A percentile compares a stretch with the other conserved stretches of the same genome.
Conservation (phyloP, 2,113 vertebrate species). For the Microcebus ravelobensis region DNA sequence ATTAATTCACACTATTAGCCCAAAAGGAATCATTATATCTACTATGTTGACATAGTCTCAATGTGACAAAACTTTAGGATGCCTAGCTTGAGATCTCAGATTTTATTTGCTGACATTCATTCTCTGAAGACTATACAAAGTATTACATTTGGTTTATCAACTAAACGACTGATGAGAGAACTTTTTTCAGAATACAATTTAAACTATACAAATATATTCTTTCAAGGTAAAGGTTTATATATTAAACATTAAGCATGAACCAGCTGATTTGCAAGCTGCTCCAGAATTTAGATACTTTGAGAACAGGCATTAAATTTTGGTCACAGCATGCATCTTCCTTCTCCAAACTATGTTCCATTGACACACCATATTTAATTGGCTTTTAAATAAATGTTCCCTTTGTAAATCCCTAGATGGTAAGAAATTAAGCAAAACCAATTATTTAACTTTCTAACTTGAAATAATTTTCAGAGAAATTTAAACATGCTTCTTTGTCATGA, state of each 20-base stretch:
- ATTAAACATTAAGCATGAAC: background rate
- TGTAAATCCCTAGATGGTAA: background rate
- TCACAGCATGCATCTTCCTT: constrained; percentile 24
- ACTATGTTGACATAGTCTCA: background rate
- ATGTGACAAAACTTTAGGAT: background rate
- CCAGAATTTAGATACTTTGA: background rate
- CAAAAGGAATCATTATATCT: background rate
- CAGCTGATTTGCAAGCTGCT: constrained; percentile 19
- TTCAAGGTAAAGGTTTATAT: background rate
- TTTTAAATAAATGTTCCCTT: constrained; percentile 34
- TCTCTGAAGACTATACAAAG: background rate
- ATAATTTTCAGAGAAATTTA: background rate
- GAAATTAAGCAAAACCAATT: constrained; percentile 48
- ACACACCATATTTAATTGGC: background rate
- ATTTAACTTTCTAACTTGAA: constrained; percentile 43
- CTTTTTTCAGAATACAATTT: constrained; percentile 25
- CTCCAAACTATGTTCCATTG: background rate
- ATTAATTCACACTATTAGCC: background rate
- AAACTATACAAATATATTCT: constrained; percentile 31
- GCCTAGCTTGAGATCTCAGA: background rate
- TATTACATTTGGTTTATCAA: constrained; percentile 6
- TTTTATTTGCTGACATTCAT: constrained; percentile 44
- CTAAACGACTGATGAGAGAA: background rate
- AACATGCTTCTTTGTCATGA: background rate
- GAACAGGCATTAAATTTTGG: background rate